Evolutionary conservation across 2,888 invertebrate species (phyloP).

Genomic region (Synergus laeviventris): DNA sequence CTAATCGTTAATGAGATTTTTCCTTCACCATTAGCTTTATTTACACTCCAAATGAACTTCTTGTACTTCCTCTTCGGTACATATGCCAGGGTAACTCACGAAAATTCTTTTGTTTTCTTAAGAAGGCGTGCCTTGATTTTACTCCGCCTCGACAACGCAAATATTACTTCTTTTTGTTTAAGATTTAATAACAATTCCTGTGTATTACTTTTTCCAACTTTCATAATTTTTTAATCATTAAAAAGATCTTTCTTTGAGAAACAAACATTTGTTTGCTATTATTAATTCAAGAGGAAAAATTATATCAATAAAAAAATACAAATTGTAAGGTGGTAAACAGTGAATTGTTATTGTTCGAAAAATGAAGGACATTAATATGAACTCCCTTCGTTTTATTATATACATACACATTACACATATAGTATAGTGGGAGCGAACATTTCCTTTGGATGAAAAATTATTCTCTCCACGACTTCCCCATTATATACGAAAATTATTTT

Average conservation of each 20-base stretch:
- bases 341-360: background rate
- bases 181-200: background rate
- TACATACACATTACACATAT: no score
- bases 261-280: no score
- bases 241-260: no score
- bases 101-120: background rate
- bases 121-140: background rate
- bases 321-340: background rate
- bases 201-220: no score
- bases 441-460: background rate
- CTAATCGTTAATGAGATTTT: background rate
- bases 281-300: no score
- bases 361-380: background rate
- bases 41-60: background rate
- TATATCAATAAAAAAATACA: no score
- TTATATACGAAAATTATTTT: background rate
- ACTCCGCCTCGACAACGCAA: background rate
- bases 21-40: background rate
- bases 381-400: background rate
- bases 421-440: background rate
- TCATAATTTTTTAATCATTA: no score
- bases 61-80: background rate
- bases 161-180: background rate
- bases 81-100: background rate
- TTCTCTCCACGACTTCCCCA: background rate